phyloP scores from a whole-genome alignment of 2,888 invertebrate species.

The Oscheius sp. region DNA sequence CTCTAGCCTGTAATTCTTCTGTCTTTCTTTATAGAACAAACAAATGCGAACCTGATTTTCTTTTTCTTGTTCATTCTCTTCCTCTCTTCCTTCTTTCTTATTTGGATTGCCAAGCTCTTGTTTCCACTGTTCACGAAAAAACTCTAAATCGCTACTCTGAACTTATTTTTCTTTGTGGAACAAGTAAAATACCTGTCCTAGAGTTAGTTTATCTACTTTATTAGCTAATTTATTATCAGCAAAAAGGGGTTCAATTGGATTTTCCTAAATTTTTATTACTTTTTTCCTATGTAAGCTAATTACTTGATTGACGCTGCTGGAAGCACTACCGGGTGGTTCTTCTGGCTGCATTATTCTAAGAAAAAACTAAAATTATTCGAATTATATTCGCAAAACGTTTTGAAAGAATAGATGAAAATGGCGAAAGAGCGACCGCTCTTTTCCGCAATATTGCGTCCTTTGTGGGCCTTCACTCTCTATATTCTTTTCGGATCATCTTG shows the following conservation, averaged over 20 bases:
- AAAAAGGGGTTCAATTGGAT: background rate
- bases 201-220: background rate
- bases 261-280: background rate
- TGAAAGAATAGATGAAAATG: too few species aligned
- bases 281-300: background rate
- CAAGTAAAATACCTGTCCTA: background rate
- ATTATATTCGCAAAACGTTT: too few species aligned
- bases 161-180: background rate
- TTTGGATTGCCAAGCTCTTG: slow-evolving; percentile 2
- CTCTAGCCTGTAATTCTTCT: slow-evolving; percentile 1
- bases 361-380: background rate
- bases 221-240: background rate
- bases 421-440: too few species aligned
- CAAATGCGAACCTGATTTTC: background rate
- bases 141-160: background rate
- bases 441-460: too few species aligned
- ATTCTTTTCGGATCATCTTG: too few species aligned
- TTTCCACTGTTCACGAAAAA: slow-evolving; percentile 23
- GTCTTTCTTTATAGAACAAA: too few species aligned
- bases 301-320: background rate
- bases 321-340: background rate
- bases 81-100: background rate
- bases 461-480: too few species aligned
- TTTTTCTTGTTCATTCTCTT: background rate
- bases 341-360: background rate